Percentiles rank a stretch among this genome's conserved stretches.
phyloP scores from a whole-genome alignment of 1,140 invertebrate species.

The Papilio polyxenes region DNA sequence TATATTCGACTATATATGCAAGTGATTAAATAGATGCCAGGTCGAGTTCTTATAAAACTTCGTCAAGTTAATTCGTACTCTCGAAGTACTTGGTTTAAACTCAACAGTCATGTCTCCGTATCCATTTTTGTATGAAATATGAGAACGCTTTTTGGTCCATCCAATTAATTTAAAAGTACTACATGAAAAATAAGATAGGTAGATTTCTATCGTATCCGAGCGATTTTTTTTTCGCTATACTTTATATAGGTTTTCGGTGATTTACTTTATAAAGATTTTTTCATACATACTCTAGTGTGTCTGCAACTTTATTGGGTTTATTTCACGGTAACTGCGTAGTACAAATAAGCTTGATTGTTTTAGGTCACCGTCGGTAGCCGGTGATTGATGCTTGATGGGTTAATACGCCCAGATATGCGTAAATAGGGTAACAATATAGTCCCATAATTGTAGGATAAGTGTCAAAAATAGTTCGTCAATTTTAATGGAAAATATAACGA shows the following conservation, averaged over 20 bases:
- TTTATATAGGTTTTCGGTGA: no score
- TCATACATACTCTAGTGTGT: background rate
- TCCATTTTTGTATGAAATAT: background rate
- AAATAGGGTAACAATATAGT: background rate
- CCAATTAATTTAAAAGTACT: background rate
- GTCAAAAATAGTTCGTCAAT: background rate
- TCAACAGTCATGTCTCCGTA: background rate
- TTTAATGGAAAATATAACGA: background rate
- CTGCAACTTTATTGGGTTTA: background rate
- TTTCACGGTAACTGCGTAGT: constrained; percentile 12
- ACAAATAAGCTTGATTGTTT: constrained; percentile 13
- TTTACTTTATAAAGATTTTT: background rate
- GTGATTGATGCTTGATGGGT: constrained; percentile 15
- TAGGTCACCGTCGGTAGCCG: background rate
- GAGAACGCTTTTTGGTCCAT: background rate
- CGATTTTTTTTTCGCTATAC: background rate
- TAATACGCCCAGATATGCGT: background rate
- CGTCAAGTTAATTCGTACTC: no score
- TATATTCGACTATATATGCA: no score
- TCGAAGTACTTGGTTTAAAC: background rate
- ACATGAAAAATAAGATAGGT: background rate
- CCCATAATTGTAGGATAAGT: background rate
- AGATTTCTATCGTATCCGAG: background rate
- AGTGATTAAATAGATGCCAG: no score
- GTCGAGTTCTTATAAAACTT: no score